Percentiles rank a stretch among this genome's conserved stretches.
Conservation (phyloP, 1,140 invertebrate genomes). For the Steinernema khuongi region DNA sequence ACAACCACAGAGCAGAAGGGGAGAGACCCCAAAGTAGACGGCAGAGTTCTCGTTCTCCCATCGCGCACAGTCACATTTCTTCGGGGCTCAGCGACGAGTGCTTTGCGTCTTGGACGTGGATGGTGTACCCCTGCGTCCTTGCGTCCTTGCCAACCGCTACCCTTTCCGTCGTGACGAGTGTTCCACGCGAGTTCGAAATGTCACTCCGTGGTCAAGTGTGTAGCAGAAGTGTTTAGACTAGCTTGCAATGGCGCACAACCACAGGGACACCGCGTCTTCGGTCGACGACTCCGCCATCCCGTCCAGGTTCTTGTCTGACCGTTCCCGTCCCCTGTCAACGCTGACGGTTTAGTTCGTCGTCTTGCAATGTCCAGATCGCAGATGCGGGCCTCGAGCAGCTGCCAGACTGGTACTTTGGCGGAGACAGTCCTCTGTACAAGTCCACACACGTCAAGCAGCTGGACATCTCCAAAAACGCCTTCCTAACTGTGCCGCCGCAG, state of each 20-base stretch:
- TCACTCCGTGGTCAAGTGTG: too few species aligned
- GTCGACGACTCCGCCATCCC: slow-evolving; percentile 4
- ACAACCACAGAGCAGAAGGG: neutral
- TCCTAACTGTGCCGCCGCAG: neutral
- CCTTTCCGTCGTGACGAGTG: too few species aligned
- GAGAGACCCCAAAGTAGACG: slow-evolving; percentile 1
- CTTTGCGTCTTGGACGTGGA: neutral
- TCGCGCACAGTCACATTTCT: neutral
- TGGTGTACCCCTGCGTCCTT: neutral
- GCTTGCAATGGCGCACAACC: neutral
- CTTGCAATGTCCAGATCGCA: neutral
- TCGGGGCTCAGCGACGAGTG: neutral
- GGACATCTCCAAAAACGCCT: neutral
- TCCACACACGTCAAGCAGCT: neutral
- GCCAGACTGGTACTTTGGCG: neutral
- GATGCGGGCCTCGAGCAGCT: neutral
- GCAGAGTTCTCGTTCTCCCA: neutral
- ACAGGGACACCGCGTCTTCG: neutral
- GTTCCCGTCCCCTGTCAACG: neutral
- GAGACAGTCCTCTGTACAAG: slow-evolving; percentile 7
- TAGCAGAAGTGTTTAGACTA: neutral
- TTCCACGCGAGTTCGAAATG: too few species aligned
- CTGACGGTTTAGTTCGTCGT: neutral
- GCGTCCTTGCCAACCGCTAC: too few species aligned
- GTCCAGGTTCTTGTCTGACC: neutral